Base-by-base conservation (phyloP, 2,888 invertebrate species). In the Euclidia mi region DNA sequence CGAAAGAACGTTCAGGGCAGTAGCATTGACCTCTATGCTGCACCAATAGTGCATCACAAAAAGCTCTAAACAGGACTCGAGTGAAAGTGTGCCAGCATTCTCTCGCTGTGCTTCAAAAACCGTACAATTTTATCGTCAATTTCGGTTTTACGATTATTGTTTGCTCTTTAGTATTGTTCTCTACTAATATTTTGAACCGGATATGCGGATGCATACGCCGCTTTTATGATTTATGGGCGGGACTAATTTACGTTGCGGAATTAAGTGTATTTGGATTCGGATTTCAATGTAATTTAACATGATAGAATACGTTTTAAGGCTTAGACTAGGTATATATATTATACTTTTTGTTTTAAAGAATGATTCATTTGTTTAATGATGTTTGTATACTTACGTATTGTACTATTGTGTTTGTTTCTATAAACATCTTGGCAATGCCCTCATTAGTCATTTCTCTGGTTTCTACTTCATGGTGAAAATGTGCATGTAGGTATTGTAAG, bases 91-190 rank as follows among this genome's bases (percentile, higher is more conserved):
- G 46, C 40, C 58, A 53, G 15, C n/a, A 34, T 12, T 29, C 46
- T 40, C 34, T 17, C 28, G 31, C 47, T 45, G 9, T 37, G 18
- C 40, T 56, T 49, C 29, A 49, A 58, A 67, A 50, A 35, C 29
- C 34, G 46, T 66, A 50, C 32, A 32, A 11, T 59, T 67, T 67
- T 53, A 71, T 62, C 3, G 67, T 41, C 56, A 52, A 56, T 52
- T 70, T 53, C 37, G 40, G 20, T 56, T 65, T 52, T 57, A 55
- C 40, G 42, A 32, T 46, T 32, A 49, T 57, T 68, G 49, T 62
- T 47, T 57, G 43, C 28, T n/a, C 6, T 38, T 18, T 18, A 45
- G 10, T 34, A 34, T 34, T 35, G 15, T 46, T 38, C 15, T 2
- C 12, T 4, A 45, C 12, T 15, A 14, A 20, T 35, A 20, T 29